Conservation (phyloP, 2,888 invertebrate species). For the Apeira syringaria region DNA sequence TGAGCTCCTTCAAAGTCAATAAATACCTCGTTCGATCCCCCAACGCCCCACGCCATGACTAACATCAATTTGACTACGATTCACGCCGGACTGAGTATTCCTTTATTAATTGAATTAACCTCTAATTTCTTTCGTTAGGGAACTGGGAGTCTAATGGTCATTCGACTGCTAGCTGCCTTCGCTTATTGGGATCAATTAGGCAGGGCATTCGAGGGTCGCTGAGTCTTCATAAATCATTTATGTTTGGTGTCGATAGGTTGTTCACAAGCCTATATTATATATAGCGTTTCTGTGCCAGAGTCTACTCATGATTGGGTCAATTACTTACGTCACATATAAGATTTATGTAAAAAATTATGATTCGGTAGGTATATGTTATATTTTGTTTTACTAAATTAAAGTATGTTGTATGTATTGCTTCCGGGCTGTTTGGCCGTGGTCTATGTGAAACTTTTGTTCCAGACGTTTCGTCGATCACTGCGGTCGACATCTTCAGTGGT, state of each 20-base stretch:
- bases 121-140: slow-evolving; percentile 62
- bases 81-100: slow-evolving; percentile 36
- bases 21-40: slow-evolving; percentile 15
- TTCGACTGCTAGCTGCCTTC: slow-evolving; percentile 61
- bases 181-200: slow-evolving; percentile 72
- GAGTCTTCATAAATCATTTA: slow-evolving; percentile 33
- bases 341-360: no score
- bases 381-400: no score
- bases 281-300: no score
- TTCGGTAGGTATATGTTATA: no score
- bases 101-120: slow-evolving; percentile 73
- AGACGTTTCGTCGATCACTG: no score
- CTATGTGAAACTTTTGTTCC: no score
- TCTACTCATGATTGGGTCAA: no score
- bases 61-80: slow-evolving; percentile 40
- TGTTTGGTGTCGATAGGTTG: slow-evolving; percentile 27
- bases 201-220: slow-evolving; percentile 30
- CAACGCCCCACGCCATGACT: slow-evolving; percentile 29
- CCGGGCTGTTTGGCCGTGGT: no score
- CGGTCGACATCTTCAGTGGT: no score
- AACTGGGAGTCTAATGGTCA: slow-evolving; percentile 57
- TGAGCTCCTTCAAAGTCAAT: slow-evolving; percentile 8
- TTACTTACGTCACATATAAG: no score
- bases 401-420: no score
- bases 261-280: not conserved